Base-by-base conservation (phyloP, 2,888 invertebrate species). In the Endotricha flammealis region DNA sequence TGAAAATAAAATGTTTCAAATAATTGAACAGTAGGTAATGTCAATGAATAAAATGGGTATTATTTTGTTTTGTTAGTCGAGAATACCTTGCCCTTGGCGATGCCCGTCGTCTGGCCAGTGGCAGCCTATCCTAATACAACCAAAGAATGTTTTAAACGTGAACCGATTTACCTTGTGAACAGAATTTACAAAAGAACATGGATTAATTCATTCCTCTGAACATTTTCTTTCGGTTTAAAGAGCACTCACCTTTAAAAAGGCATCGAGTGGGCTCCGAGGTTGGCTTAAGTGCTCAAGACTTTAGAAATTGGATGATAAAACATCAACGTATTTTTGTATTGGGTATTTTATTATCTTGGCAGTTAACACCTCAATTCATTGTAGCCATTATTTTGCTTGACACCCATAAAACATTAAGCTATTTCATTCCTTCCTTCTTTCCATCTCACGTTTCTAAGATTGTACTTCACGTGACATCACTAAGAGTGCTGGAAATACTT, bases 141-240 rank as follows among this genome's bases (percentile, higher is more conserved):
- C 39, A 36, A 35, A 48, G 46, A 57, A 41, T 42, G 48, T 46
- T 49, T 51, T 60, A 61, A 58, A 53, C 44, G 52, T 31, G 46
- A 52, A 53, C 44, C 46, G 50, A 52, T 64, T 60, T 51, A 50
- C 41, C 40, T 36, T 41, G 43, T 48, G 47, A 57, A 46, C 34
- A 55, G 6, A 59, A 57, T 53, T 64, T 48, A 50, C 50, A 44
- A 43, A 36, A 46, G 48, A 57, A 57, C 46, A 54, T 38, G 56
- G 54, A 61, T 64, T 58, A 58, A 63, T 62, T 63, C 52, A 55
- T 59, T 51, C 48, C 54, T 46, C 43, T 42, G 47, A 44, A 45
- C 50, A 52, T 64, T 66, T 56, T 43, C 49, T 57, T 58, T 52
- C 45, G 49, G 50, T 59, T 58, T 56, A 55, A 58, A 48, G 48